phyloP scores from a whole-genome alignment of 2,888 invertebrate genomes.

The Campopleginae sp. region DNA sequence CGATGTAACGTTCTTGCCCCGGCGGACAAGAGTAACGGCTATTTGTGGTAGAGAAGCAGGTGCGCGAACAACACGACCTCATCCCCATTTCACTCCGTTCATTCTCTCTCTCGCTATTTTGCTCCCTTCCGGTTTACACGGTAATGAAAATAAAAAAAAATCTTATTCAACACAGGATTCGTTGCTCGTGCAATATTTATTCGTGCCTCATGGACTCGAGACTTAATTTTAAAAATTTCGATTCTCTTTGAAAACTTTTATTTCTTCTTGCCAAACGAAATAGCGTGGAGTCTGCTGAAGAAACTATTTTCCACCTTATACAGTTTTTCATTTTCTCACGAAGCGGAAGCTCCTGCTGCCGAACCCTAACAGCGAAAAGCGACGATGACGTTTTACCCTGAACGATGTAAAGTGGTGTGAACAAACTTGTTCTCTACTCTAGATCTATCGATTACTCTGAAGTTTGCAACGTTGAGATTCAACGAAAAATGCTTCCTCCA shows the following conservation, averaged over 20 bases:
- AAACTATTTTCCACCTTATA: constrained; percentile 18
- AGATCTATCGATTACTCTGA: neutral
- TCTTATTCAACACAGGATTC: neutral
- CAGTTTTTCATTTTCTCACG: constrained; percentile 2
- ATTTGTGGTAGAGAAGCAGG: constrained; percentile 55
- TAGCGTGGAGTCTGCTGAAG: neutral
- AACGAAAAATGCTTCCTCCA: no score
- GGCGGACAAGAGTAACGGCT: constrained; percentile 27
- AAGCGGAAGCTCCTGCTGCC: constrained; percentile 38
- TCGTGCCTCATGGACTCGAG: neutral
- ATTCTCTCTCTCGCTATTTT: constrained; percentile 5
- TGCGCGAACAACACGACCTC: constrained; percentile 37
- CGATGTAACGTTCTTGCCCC: constrained; percentile 12
- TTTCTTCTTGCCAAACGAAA: neutral
- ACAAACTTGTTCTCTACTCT: constrained; percentile 71
- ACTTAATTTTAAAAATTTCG: neutral
- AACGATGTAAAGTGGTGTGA: constrained; percentile 78
- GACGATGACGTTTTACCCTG: constrained; percentile 74
- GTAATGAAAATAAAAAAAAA: constrained; percentile 5
- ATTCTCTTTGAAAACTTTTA: neutral
- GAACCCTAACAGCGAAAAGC: constrained; percentile 48
- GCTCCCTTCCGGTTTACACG: constrained; percentile 33
- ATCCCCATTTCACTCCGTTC: constrained; percentile 2
- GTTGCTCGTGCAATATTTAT: constrained; percentile 4
- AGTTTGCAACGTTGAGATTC: no score